A percentile compares a stretch with the other conserved stretches of the same genome.
phyloP scores from a whole-genome alignment of 2,797 vertebrate species.

The Microtus agrestis region DNA sequence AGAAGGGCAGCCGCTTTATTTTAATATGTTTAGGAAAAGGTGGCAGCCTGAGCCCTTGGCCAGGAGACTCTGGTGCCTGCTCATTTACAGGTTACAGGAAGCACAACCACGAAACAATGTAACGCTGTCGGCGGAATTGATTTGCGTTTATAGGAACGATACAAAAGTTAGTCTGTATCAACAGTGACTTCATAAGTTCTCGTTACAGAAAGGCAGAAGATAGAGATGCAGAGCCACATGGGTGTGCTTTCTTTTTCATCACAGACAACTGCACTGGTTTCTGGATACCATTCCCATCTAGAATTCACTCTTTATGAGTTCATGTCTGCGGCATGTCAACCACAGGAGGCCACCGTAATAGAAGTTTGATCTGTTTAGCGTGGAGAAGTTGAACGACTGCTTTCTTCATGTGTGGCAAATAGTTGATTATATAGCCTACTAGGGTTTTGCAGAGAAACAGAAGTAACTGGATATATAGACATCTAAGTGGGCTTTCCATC shows the following conservation, averaged over 20 bases:
- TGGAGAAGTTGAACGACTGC: background rate
- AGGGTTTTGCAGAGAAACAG: constrained; percentile 10
- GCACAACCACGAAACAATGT: background rate
- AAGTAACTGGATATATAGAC: background rate
- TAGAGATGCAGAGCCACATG: background rate
- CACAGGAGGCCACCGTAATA: background rate
- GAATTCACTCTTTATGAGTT: background rate
- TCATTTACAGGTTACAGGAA: background rate
- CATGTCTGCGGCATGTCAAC: background rate
- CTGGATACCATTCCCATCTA: background rate
- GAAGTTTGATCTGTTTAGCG: constrained; percentile 3
- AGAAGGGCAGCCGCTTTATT: background rate
- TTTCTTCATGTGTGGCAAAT: background rate
- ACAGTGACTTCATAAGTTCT: background rate
- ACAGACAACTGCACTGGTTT: background rate
- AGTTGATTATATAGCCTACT: background rate
- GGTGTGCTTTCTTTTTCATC: background rate
- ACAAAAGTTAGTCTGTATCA: background rate
- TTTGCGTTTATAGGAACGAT: background rate
- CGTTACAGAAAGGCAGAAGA: background rate
- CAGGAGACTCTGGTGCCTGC: background rate
- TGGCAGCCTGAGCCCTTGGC: background rate
- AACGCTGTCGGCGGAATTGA: background rate
- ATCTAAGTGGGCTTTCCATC: background rate
- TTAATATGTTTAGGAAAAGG: background rate